Evolutionary conservation across 2,888 invertebrate species (phyloP), one percentile per base, ranked within the genome.

Genomic region (Tenthredo notha): DNA sequence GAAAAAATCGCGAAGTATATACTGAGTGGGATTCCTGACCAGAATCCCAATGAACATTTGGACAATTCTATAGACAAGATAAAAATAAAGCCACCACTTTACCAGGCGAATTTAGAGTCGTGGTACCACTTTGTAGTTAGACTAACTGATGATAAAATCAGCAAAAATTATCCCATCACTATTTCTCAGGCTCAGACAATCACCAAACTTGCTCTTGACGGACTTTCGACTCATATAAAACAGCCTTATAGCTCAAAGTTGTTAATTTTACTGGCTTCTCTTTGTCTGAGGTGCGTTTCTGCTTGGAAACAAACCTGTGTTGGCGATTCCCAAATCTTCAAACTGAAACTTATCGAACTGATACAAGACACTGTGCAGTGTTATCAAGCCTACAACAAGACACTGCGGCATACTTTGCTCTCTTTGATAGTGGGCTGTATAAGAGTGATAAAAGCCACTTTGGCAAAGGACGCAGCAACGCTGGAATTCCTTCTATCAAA

Each of bases 61-160:
- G 77, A 84, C 65, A 77, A 18, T 43, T 77, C 84, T 15, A 43
- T 77, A 15, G 84, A 84, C 15, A 29, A 65, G 15, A 61, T 75
- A 25, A 84, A 67, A 77, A 90, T 85, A 85, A 82, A 88, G 77
- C 83, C 86, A 9, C 91, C 92, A 1, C 84, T 92, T 7, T 93
- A 92, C 83, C 92, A 93, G 83, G 90, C 89, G 4, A 93, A 93
- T 75, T 87, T 93, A 33, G 93, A 93, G 82, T 92, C 93, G 1
- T 93, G 92, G 93, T 93, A 93, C 40, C 91, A 93, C 70, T 89
- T 93, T n/a, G 88, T 93, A 18, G 92, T 93, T 0, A 90, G 91
- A n/a, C 87, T 93, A 2, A 93, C 93, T 0, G 92, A 93, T 33
- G 91, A 91, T 5, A 90, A 92, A 65, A 90, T 92, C 2, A 86